These are phyloP conservation scores for Bagarius yarrelli DNA, from an alignment of 2,113 vertebrate genomes.

Conservation along the genomic window DNA sequence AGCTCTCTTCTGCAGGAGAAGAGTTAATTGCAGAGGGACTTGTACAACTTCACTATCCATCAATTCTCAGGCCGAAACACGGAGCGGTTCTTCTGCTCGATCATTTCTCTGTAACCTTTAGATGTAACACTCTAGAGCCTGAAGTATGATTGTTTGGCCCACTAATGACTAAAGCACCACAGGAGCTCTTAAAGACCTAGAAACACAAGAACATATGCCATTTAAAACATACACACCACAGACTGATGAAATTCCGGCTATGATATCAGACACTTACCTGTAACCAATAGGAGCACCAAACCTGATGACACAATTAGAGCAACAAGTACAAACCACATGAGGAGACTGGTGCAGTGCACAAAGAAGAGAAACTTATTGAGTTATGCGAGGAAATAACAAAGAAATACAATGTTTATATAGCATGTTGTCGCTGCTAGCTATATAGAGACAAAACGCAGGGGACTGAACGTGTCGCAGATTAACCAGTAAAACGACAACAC, in stretches of 20 bases:
- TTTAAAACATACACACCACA: not conserved
- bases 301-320: too few species aligned
- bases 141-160: not conserved
- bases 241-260: not conserved
- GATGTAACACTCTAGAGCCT: not conserved
- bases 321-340: too few species aligned
- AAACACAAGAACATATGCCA: not conserved
- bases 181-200: not conserved
- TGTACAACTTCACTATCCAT: slow-evolving; percentile 10
- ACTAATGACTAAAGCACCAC: not conserved
- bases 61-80: not conserved
- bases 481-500: too few species aligned
- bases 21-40: slow-evolving; percentile 67
- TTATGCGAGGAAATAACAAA: too few species aligned
- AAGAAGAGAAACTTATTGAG: too few species aligned
- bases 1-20: slow-evolving; percentile 65
- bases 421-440: too few species aligned
- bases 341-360: too few species aligned
- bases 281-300: too few species aligned
- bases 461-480: not conserved
- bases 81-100: not conserved
- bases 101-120: slow-evolving; percentile 19
- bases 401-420: too few species aligned
- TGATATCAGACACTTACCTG: not conserved
- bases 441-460: not conserved